These are phyloP conservation scores for Leptarthrus brevirostris DNA, from an alignment of 2,888 invertebrate species.

Conservation along the genomic window DNA sequence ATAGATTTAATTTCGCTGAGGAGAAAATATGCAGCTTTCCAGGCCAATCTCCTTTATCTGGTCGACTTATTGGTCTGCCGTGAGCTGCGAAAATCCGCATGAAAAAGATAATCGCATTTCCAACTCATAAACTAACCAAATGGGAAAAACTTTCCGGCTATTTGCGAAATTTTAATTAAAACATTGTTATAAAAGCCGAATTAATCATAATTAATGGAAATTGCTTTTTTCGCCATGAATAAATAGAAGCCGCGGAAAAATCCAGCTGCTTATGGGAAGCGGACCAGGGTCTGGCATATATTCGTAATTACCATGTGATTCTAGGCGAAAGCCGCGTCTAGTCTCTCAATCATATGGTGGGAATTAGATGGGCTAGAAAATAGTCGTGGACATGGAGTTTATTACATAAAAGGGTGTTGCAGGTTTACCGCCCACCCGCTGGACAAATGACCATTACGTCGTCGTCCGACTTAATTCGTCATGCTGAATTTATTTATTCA, in stretches of 20 bases:
- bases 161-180: conserved; percentile 15
- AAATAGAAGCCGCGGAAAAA: neutral
- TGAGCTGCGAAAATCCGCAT: neutral
- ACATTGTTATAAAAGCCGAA: conserved; percentile 9
- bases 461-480: neutral
- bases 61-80: neutral
- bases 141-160: neutral
- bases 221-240: conserved; percentile 1
- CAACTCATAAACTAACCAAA: neutral
- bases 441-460: neutral
- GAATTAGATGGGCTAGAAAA: neutral
- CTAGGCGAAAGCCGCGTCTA: neutral
- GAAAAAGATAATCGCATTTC: conserved; percentile 4
- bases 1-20: no score
- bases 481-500: neutral
- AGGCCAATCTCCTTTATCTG: neutral
- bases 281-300: neutral
- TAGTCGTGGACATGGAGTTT: neutral
- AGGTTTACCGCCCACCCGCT: neutral
- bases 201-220: conserved; percentile 16
- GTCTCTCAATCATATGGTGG: neutral
- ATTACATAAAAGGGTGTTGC: neutral
- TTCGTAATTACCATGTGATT: neutral
- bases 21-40: neutral
- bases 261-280: conserved; percentile 1